Conservation (phyloP, 2,888 invertebrate genomes). For the Drosophila heteroneura region DNA sequence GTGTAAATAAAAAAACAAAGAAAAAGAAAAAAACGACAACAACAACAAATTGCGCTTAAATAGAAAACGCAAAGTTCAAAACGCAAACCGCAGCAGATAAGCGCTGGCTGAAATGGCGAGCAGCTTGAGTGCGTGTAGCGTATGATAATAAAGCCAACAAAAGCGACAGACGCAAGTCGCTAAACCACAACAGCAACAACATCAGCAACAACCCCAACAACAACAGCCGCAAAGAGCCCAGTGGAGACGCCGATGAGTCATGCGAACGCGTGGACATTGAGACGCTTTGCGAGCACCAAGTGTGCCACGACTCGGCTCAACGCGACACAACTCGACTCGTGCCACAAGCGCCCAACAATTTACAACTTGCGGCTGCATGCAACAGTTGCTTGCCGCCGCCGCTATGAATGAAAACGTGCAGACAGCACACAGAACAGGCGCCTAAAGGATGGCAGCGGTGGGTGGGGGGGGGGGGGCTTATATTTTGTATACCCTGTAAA, state of each 20-base stretch:
- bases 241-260: conserved; percentile 53
- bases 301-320: conserved; percentile 36
- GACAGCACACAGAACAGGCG: conserved; percentile 27
- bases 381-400: conserved; percentile 51
- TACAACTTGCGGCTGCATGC: conserved; percentile 71
- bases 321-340: conserved; percentile 27
- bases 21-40: neutral
- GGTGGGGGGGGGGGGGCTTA: neutral
- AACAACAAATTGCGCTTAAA: conserved; percentile 39
- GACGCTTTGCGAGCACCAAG: conserved; percentile 53
- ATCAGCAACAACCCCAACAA: neutral
- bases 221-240: conserved; percentile 20
- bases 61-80: conserved; percentile 48
- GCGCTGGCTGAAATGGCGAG: conserved; percentile 29
- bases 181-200: conserved; percentile 6
- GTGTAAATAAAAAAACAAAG: conserved; percentile 27
- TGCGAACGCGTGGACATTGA: conserved; percentile 59
- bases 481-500: neutral
- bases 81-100: conserved; percentile 56
- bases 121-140: conserved; percentile 49
- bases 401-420: conserved; percentile 73
- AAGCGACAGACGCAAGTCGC: conserved; percentile 1
- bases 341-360: conserved; percentile 63
- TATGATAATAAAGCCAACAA: conserved; percentile 56
- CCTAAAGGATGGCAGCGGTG: neutral